Evolutionary conservation across 2,113 vertebrate species (phyloP).

Genomic region (Galbula dea): DNA sequence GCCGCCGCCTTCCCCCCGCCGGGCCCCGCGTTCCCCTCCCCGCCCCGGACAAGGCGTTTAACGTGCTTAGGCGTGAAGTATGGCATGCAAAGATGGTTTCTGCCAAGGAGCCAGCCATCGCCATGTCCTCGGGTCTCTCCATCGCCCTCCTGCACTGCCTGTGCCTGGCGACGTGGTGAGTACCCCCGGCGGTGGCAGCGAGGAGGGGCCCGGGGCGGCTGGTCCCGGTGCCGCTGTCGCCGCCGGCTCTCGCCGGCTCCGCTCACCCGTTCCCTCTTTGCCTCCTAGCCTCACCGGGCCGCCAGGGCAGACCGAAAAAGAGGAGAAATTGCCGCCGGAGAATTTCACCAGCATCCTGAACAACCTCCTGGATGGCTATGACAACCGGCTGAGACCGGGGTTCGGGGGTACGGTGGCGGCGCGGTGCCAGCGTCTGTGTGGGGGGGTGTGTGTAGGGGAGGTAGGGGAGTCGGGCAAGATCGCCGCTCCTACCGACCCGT

Average conservation of each 20-base stretch:
- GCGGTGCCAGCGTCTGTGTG: slow-evolving; percentile 9
- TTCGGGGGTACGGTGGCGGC: slow-evolving; percentile 86
- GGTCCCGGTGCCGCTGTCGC: neutral
- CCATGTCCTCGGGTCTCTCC: slow-evolving; percentile 78
- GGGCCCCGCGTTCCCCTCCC: slow-evolving; percentile 48
- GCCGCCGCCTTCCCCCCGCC: neutral
- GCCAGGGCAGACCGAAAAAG: slow-evolving; percentile 83
- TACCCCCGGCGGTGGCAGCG: slow-evolving; percentile 11
- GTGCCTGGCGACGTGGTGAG: slow-evolving; percentile 91
- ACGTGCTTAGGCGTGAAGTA: slow-evolving; percentile 88
- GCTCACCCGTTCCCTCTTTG: slow-evolving; percentile 2
- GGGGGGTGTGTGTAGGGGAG: neutral
- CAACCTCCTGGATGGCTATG: slow-evolving; percentile 95
- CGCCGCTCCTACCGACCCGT: neutral
- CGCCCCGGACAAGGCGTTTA: slow-evolving; percentile 74
- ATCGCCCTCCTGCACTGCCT: slow-evolving; percentile 85
- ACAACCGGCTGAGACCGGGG: slow-evolving; percentile 97
- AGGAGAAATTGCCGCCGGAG: slow-evolving; percentile 91
- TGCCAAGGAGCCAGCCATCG: slow-evolving; percentile 88
- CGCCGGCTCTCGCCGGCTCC: neutral
- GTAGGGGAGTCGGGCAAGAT: neutral
- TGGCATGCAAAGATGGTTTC: slow-evolving; percentile 94
- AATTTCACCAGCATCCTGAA: slow-evolving; percentile 98
- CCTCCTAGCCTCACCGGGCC: slow-evolving; percentile 81
- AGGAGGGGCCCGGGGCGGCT: neutral